Evolutionary conservation across 37 sponge, comb jelly and placozoan genomes (phyloP).

Genomic region (Hexactinellida sp.): DNA sequence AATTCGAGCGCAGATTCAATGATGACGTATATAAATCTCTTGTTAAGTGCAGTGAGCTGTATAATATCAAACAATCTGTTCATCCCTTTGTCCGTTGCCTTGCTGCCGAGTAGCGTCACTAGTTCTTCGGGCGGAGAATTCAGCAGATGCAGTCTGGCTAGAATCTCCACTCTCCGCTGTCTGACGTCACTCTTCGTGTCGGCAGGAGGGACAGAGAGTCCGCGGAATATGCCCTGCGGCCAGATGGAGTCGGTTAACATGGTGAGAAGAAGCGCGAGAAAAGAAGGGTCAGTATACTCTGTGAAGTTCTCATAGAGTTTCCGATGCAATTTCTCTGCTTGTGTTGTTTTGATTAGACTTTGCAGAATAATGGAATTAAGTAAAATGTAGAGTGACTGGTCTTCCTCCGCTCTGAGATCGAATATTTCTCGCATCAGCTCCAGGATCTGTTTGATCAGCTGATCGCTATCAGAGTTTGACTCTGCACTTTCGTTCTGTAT

Average conservation of each 20-base stretch:
- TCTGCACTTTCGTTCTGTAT: neutral
- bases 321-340: neutral
- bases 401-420: neutral
- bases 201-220: neutral
- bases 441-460: neutral
- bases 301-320: neutral
- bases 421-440: neutral
- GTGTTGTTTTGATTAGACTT: neutral
- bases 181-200: neutral
- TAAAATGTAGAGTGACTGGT: neutral
- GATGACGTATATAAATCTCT: constrained; percentile 7
- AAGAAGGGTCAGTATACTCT: neutral
- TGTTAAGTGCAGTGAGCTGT: neutral
- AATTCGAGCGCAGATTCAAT: constrained; percentile 10
- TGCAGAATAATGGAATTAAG: neutral
- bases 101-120: neutral
- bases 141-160: neutral
- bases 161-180: neutral
- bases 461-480: neutral
- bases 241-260: constrained; percentile 1
- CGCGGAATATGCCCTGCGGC: neutral
- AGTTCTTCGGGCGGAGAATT: neutral
- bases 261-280: neutral
- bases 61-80: neutral
- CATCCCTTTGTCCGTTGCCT: neutral